phyloP scores from a whole-genome alignment of 2,113 vertebrate genomes.

The Microtus pennsylvanicus region DNA sequence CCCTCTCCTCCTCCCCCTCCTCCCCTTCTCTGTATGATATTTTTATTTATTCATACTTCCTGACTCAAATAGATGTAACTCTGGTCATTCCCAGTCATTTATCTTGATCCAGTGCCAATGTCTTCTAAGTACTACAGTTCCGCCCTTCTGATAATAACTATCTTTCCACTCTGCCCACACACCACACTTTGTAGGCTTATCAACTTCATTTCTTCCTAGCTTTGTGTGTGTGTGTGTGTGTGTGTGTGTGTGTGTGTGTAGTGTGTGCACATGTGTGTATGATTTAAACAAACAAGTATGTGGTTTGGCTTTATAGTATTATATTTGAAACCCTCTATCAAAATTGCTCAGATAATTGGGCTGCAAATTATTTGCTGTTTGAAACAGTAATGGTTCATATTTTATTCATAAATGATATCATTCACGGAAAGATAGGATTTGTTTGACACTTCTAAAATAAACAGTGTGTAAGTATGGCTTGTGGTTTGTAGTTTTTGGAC shows the following conservation, averaged over 20 bases:
- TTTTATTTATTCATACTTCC: neutral
- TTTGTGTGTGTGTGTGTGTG: neutral
- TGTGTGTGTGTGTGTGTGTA: neutral
- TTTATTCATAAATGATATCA: neutral
- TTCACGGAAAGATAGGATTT: neutral
- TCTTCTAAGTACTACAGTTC: neutral
- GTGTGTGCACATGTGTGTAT: neutral
- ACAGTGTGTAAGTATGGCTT: neutral
- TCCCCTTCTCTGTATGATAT: neutral
- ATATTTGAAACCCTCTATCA: conserved; percentile 22
- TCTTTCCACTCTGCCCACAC: neutral
- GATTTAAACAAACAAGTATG: neutral
- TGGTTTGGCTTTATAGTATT: neutral
- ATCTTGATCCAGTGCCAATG: neutral
- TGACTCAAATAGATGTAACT: neutral
- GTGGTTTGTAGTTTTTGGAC: neutral
- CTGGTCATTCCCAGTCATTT: neutral
- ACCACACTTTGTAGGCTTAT: neutral
- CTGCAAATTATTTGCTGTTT: neutral
- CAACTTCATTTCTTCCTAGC: neutral
- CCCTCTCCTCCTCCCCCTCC: neutral
- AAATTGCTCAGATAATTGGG: neutral
- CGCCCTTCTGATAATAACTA: accelerated
- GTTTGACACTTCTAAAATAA: neutral
- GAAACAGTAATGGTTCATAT: neutral